Evolutionary conservation across 2,888 invertebrate species (phyloP).

Genomic region (Acanthosepion esculentum): DNA sequence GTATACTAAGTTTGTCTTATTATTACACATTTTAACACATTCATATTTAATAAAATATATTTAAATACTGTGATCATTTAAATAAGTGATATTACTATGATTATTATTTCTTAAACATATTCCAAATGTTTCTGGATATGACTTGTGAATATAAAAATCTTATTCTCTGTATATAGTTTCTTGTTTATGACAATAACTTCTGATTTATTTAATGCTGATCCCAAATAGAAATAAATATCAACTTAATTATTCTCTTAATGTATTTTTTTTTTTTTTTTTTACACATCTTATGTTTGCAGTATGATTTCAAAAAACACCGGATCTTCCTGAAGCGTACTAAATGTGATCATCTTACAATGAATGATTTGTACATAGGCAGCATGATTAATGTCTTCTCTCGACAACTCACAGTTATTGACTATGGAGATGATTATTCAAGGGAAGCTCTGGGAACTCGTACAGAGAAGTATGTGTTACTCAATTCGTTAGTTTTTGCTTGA

Average conservation of each 20-base stretch:
- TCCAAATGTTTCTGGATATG: too few relatives aligned
- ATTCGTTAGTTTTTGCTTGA: background rate
- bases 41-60: too few relatives aligned
- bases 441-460: slow-evolving; percentile 69
- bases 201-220: too few relatives aligned
- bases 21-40: too few relatives aligned
- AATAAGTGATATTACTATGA: too few relatives aligned
- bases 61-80: too few relatives aligned
- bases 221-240: background rate
- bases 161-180: too few relatives aligned
- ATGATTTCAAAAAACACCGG: slow-evolving; percentile 75
- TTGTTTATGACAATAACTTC: too few relatives aligned
- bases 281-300: slow-evolving; percentile 65
- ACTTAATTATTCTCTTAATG: too few relatives aligned
- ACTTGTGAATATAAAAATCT: background rate
- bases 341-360: slow-evolving; percentile 69
- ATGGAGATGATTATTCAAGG: slow-evolving; percentile 75
- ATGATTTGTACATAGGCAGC: slow-evolving; percentile 75
- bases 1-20: too few relatives aligned
- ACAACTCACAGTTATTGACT: slow-evolving; percentile 75
- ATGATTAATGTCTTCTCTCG: slow-evolving; percentile 75
- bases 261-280: background rate
- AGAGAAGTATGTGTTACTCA: slow-evolving; percentile 70
- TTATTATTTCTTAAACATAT: too few relatives aligned
- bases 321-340: slow-evolving; percentile 75